Percentiles rank a stretch among this genome's conserved stretches.
Conservation (phyloP, 2,888 invertebrate species). For the Amphimallon solstitiale region DNA sequence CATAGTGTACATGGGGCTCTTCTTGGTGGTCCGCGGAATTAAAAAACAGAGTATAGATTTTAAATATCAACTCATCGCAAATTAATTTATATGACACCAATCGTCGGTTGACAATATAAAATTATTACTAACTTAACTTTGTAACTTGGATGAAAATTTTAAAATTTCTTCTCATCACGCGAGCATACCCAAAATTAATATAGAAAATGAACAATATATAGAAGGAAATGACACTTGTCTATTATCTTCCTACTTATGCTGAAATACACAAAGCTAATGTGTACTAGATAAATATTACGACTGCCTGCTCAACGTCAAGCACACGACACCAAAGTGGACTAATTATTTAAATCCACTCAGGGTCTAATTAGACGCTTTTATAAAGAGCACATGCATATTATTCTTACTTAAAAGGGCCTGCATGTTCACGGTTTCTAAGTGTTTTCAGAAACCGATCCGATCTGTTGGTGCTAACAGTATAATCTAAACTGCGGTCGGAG, state of each 20-base stretch:
- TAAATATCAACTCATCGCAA: too few relatives aligned
- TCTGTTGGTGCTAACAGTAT: conserved; percentile 31
- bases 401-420: conserved; percentile 25
- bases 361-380: conserved; percentile 30
- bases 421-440: conserved; percentile 18
- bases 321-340: conserved; percentile 28
- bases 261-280: not conserved
- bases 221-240: not conserved
- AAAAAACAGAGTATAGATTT: too few relatives aligned
- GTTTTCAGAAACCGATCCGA: conserved; percentile 30
- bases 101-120: too few relatives aligned
- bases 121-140: too few relatives aligned
- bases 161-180: too few relatives aligned
- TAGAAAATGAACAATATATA: too few relatives aligned
- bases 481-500: conserved; percentile 36
- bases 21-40: too few relatives aligned
- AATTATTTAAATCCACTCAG: conserved; percentile 39
- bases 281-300: conserved; percentile 26
- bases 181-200: too few relatives aligned
- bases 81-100: too few relatives aligned
- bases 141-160: too few relatives aligned
- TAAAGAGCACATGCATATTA: conserved; percentile 21
- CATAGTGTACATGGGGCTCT: too few relatives aligned
- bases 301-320: conserved; percentile 35
- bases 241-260: not conserved